Base-by-base conservation (phyloP, 2,797 vertebrate genomes). In the Cetoscarus ocellatus region DNA sequence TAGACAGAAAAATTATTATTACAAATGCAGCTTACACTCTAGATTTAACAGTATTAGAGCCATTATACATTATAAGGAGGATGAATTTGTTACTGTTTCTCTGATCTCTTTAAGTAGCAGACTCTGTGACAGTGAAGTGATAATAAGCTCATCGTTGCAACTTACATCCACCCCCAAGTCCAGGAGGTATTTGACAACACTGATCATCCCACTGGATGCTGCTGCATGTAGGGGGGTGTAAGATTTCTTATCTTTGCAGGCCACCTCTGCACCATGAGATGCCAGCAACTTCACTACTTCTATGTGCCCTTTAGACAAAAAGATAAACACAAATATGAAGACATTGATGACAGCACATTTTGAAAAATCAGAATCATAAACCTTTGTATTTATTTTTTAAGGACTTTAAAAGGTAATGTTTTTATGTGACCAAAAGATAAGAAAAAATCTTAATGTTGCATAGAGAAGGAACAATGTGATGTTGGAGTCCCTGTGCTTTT, bases 171-270 rank as follows among this genome's bases (percentile, higher is more conserved):
- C 96, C 77, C 97, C 97, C 87, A 99, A 90, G 87, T 98, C 97
- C 81, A 99, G 94, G 90, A 99, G 96, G 90, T 97, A 98, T 82
- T 99, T 99, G 68, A 99, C 97, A 54, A 99, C 95, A 17, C 94
- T 96, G 90, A 98, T 98, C 98, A 99, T 99, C 51, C 98, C 98
- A 90, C 96, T 99, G 71, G 98, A 99, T 70, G 97, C 96, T 70
- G 98, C 97, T 55, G 98, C 96, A 66, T 99, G 98, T 58, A 99
- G 93, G 52, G 98, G 98, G 44, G 97, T 98, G 52, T 99, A 99
- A 0, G 96, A 97, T 82, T 98, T 99, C 92, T 99, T 99, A 91
- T 99, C 98, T 89, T 98, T 99, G 87, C 98, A 99, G 19, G 95
- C 95, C 75, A 99, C 96, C 91, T 99, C 98, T 39, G 98, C 97